Evolutionary conservation across 2,888 invertebrate species (phyloP), one percentile per base, ranked within the genome.

Genomic region (Drosophila robusta): DNA sequence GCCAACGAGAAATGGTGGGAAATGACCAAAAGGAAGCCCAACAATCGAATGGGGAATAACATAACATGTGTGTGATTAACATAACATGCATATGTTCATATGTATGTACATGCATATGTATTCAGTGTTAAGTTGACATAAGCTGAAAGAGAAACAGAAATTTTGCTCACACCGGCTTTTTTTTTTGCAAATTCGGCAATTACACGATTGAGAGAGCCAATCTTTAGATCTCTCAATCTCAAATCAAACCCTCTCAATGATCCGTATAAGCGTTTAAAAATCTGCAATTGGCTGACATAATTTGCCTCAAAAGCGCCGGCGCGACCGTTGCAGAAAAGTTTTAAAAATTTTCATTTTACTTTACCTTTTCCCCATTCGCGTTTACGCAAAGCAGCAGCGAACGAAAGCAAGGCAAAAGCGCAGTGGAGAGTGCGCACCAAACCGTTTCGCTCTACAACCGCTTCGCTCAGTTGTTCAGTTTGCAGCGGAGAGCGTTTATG

Each of bases 251-350:
- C 32, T 22, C 14, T 22, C 32, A 24, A 16, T 62, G 18, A 32
- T 44, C 60, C 44, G 9, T n/a, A 18, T 52, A 26, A n/a, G 12
- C 9, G 9, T 1, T 42, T 52, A 11, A 14, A 22, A 60, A 46
- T 29, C 11, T 41, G 29, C 32, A 55, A 56, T 47, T 38, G n/a
- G n/a, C 34, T 39, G 22, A 24, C 29, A 45, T 49, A 24, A 49
- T 49, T 56, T 50, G 34, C n/a, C 7, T 0, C 26, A 14, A 78
- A 29, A 32, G 78, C 78, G 78, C 78, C 78, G 81, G 78, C 81
- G 78, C 78, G 51, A 24, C 81, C 60, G 81, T 68, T 71, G 55
- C 41, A 57, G 50, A 49, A 14, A 11, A 34, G 45, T 62, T 41
- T 8, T 44, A 16, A n/a, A 60, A 24, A 46, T 52, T 70, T 55